Evolutionary conservation across 2,888 invertebrate species (phyloP), one percentile per base, ranked within the genome.

Genomic region (Hyles lineata): DNA sequence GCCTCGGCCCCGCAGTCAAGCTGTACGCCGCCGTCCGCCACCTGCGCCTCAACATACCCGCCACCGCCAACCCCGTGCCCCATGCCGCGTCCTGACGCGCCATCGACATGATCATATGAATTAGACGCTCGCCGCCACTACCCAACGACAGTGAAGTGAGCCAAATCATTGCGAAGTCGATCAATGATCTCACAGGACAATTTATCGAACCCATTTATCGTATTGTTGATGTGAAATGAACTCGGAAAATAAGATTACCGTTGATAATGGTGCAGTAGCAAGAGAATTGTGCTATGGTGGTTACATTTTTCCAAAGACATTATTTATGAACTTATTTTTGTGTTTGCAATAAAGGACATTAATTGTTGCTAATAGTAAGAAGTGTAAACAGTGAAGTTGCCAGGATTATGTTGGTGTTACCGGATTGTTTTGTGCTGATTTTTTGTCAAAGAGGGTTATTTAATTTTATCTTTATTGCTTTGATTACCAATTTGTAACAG

Each of bases 1-100:
- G 97, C 86, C 95, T 98, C 74, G 98, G 98, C 9, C 98, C 98
- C 60, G 97, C 98, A 60, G 95, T 98, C 78, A 98, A 98, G 78
- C 75, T 87, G 55, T 90, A 92, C 88, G 87, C 89, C 70, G 88
- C 89, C 50, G 86, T 92, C 73, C 84, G 89, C 0, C 88, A 89
- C 73, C 85, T 93, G 77, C 87, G 93, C 29, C 85, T 85, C 58
- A 76, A 83, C 71, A 0, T 35, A 35, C 72, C 55, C 63, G 35
- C 72, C 5, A 2, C 35, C 50, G 15, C 70, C 71, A n/a, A 23
- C 69, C 50, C 69, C 43, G n/a, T 55, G 19, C 55, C 43, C 21
- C 52, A n/a, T 19, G 8, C 70, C 17, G 25, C 70, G 21, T 58
- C 61, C 71, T 50, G 50, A 29, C 62, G 35, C 43, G 59, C 67